Evolutionary conservation across 1,140 invertebrate genomes (phyloP), one percentile per base, ranked within the genome.

Genomic region (Cylas formicarius): DNA sequence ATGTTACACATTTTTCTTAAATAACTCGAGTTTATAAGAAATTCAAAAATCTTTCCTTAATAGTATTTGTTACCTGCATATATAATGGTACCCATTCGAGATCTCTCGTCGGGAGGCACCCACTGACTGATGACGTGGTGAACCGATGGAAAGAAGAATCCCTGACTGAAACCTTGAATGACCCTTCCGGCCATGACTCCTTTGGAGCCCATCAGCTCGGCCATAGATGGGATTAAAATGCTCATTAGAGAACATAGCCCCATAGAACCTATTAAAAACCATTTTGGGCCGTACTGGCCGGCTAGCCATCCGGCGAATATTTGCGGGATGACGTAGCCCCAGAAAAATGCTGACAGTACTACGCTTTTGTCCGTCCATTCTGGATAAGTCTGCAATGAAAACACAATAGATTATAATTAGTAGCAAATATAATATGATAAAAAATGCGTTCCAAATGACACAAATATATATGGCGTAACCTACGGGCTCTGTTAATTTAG

Each of bases 81-180:
- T 14, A 78, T 68, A 34, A 78, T 65, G 1, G 77, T 74, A 9
- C 70, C 71, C 33, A 76, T 59, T 2, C 73, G 63, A 11, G 78
- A 77, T 14, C 77, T 61, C 60, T 82, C 79, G 8, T 67, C 57
- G 1, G 65, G 60, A 1, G 79, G 79, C 14, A 60, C 75, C 90
- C 90, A 95, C 56, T 82, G 81, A 0, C 86, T 80, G 50, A 92
- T 65, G 2, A 90, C 66, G 0, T 80, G 80, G 53, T 93, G 88
- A 3, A 87, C 73, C 31, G 77, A 76, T 0, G 90, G 89, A 55
- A 86, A 84, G 2, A 86, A 70, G 1, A 86, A 75, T 3, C 89
- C 90, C 69, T 92, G 80, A 19, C 71, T 74, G 0, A 93, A 60
- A 0, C 90, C 90, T 65, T 86, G 80, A 0, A 84, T 46, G 0